Evolutionary conservation across 2,888 invertebrate species (phyloP).

Genomic region (Pediacus dermestoides): DNA sequence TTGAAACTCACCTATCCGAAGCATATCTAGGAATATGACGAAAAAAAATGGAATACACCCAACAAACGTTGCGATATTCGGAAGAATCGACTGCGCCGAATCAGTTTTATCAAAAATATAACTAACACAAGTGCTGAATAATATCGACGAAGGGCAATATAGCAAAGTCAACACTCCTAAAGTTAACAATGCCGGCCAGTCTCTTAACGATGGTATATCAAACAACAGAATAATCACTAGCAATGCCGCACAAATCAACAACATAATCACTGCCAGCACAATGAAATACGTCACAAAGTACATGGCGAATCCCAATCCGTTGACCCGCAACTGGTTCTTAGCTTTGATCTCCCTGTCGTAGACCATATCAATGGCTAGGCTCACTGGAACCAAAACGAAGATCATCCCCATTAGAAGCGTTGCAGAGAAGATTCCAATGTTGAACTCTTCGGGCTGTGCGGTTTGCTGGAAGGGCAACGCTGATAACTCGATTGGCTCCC

Average conservation of each 20-base stretch:
- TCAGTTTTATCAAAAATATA: slow-evolving; percentile 81
- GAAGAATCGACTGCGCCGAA: slow-evolving; percentile 75
- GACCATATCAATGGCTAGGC: slow-evolving; percentile 75
- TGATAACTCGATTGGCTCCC: slow-evolving; percentile 61
- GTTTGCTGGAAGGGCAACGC: slow-evolving; percentile 72
- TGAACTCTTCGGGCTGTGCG: slow-evolving; percentile 68
- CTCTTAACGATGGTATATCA: slow-evolving; percentile 66
- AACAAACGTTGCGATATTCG: slow-evolving; percentile 70
- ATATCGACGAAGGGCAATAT: slow-evolving; percentile 71
- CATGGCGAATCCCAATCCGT: slow-evolving; percentile 72
- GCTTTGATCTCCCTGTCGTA: slow-evolving; percentile 80
- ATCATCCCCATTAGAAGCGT: slow-evolving; percentile 77
- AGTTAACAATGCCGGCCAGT: slow-evolving; percentile 66
- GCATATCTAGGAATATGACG: slow-evolving; percentile 69
- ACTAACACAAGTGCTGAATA: slow-evolving; percentile 73
- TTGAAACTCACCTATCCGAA: slow-evolving; percentile 60
- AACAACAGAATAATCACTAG: slow-evolving; percentile 63
- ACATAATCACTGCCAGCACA: slow-evolving; percentile 66
- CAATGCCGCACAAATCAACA: slow-evolving; percentile 63
- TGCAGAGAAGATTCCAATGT: slow-evolving; percentile 68
- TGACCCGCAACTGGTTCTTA: slow-evolving; percentile 76
- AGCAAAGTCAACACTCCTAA: slow-evolving; percentile 63
- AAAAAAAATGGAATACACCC: slow-evolving; percentile 73
- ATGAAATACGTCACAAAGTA: slow-evolving; percentile 74
- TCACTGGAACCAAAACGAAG: slow-evolving; percentile 73